Evolutionary conservation across 1,140 invertebrate species (phyloP).

Genomic region (Oncopeltus fasciatus): DNA sequence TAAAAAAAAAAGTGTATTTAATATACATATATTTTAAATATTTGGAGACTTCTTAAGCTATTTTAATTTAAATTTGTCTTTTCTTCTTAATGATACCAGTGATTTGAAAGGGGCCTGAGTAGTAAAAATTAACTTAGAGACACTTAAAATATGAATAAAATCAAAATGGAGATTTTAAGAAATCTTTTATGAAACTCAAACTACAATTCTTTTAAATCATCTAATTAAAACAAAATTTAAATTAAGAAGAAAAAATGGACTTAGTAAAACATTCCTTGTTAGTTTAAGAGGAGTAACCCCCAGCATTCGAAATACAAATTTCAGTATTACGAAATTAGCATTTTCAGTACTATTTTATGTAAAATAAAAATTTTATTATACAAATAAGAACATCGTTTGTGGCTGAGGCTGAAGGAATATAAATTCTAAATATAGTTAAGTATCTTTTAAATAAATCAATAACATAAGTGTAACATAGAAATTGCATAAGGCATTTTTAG

Average conservation of each 20-base stretch:
- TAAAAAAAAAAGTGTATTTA: not conserved
- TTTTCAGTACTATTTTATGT: too few species aligned
- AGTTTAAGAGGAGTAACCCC: too few species aligned
- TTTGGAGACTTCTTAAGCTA: not conserved
- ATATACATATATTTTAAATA: not conserved
- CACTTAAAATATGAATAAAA: not conserved
- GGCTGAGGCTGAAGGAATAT: too few species aligned
- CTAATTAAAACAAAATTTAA: not conserved
- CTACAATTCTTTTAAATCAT: not conserved
- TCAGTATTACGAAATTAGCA: too few species aligned
- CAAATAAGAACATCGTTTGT: too few species aligned
- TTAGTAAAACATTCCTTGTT: not conserved
- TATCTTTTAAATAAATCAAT: too few species aligned
- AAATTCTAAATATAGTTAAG: too few species aligned
- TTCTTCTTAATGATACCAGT: not conserved
- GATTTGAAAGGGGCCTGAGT: constrained; percentile 4
- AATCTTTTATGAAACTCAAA: not conserved
- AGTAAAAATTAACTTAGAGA: not conserved
- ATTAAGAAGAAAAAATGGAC: not conserved
- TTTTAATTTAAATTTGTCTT: not conserved
- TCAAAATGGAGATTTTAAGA: not conserved
- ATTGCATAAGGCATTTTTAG: too few species aligned
- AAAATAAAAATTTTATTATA: too few species aligned
- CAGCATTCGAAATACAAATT: too few species aligned
- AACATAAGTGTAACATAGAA: too few species aligned